Percentiles rank a stretch among this genome's conserved stretches.
Conservation (phyloP, 2,888 invertebrate genomes). For the Acronicta aceris region DNA sequence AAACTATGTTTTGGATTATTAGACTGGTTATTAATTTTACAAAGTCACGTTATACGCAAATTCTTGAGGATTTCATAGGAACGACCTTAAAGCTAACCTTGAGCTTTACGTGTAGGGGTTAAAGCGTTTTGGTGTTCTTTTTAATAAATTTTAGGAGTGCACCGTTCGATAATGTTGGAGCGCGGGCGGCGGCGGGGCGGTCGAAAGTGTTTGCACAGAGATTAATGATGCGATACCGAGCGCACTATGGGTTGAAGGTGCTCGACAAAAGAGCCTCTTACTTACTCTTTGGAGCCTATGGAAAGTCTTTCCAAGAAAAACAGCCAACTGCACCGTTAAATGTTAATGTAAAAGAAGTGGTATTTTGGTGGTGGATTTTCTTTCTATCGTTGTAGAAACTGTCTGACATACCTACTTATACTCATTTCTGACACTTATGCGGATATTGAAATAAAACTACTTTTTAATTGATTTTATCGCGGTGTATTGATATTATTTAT, state of each 20-base stretch:
- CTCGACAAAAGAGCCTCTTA: slow-evolving; percentile 84
- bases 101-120: slow-evolving; percentile 22
- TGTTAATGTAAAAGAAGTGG: slow-evolving; percentile 33
- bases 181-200: slow-evolving; percentile 17
- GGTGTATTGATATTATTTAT: too few relatives aligned
- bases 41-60: slow-evolving; percentile 57
- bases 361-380: slow-evolving; percentile 16
- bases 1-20: slow-evolving; percentile 40
- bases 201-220: slow-evolving; percentile 78
- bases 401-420: background rate
- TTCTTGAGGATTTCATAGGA: slow-evolving; percentile 45
- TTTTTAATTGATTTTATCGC: too few relatives aligned
- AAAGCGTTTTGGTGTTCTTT: slow-evolving; percentile 41
- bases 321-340: slow-evolving; percentile 53
- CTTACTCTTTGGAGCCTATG: slow-evolving; percentile 80
- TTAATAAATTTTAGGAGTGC: slow-evolving; percentile 48
- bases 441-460: too few relatives aligned
- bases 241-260: slow-evolving; percentile 73
- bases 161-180: slow-evolving; percentile 32
- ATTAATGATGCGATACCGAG: slow-evolving; percentile 85
- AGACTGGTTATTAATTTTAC: slow-evolving; percentile 51
- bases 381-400: background rate
- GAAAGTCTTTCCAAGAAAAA: slow-evolving; percentile 73
- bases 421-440: too few relatives aligned
- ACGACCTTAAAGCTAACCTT: slow-evolving; percentile 45